phyloP scores from a whole-genome alignment of 2,797 vertebrate species.

The Platalea minor region DNA sequence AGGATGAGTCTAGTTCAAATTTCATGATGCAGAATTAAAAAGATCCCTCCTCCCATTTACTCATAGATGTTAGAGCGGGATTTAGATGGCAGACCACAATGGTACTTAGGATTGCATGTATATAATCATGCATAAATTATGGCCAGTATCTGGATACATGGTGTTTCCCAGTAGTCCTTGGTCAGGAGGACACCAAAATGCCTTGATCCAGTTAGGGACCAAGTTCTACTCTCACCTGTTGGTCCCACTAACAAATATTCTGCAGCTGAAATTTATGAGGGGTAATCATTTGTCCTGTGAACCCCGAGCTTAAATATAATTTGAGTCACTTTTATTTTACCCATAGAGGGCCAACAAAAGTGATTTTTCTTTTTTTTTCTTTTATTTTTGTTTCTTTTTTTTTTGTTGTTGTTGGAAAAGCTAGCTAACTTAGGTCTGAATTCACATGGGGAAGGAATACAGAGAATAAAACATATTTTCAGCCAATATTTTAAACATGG shows the following conservation, averaged over 20 bases:
- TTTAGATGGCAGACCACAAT: background rate
- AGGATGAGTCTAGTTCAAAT: background rate
- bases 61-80: accelerated
- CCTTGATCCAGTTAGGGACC: background rate
- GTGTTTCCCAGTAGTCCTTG: background rate
- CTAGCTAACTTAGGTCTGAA: background rate
- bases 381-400: background rate
- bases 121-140: background rate
- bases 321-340: background rate
- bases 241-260: background rate
- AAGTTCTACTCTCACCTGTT: background rate
- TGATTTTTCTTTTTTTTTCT: background rate
- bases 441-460: background rate
- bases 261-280: background rate
- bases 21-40: background rate
- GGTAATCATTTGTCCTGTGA: background rate
- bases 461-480: background rate
- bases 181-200: background rate
- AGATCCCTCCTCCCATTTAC: background rate
- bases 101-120: background rate
- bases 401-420: background rate
- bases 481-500: background rate
- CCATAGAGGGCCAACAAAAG: background rate
- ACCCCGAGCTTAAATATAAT: background rate
- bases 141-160: background rate